These are phyloP conservation scores for Diarsia mendica DNA, from an alignment of 2,888 invertebrate species.

Conservation along the genomic window DNA sequence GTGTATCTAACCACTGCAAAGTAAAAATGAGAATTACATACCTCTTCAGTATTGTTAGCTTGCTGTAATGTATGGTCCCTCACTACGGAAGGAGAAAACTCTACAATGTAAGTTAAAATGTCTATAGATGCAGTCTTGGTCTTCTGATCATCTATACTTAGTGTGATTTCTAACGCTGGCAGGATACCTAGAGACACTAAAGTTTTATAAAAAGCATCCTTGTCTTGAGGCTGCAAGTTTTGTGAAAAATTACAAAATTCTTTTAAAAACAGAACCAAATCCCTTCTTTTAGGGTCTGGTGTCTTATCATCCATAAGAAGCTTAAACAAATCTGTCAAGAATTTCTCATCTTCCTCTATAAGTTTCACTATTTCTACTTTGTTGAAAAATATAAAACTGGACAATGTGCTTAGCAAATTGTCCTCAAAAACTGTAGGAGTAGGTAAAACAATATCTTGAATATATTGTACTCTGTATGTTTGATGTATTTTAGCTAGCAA, in stretches of 20 bases:
- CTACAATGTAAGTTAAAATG: conserved; percentile 99
- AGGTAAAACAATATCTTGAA: conserved; percentile 99
- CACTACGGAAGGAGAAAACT: conserved; percentile 99
- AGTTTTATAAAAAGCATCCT: conserved; percentile 99
- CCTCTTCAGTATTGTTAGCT: conserved; percentile 96
- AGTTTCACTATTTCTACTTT: conserved; percentile 99
- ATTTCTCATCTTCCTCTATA: conserved; percentile 99
- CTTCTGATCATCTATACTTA: conserved; percentile 97
- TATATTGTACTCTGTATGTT: conserved; percentile 99
- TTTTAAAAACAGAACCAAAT: conserved; percentile 98
- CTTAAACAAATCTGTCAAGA: conserved; percentile 98
- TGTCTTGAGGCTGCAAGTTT: conserved; percentile 98
- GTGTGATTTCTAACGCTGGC: conserved; percentile 96
- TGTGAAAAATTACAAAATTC: conserved; percentile 99
- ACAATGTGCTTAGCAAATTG: conserved; percentile 98
- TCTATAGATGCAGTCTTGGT: conserved; percentile 99
- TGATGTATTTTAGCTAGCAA: conserved; percentile 99
- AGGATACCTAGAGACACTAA: conserved; percentile 96
- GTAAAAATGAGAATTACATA: conserved; percentile 76
- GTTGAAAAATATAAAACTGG: conserved; percentile 99
- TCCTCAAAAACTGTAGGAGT: conserved; percentile 99
- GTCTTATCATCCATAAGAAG: conserved; percentile 97
- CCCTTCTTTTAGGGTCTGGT: conserved; percentile 95
- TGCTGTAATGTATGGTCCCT: conserved; percentile 99
- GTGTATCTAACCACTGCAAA: background rate